These are phyloP conservation scores for Blastobasis lacticolella DNA, from an alignment of 2,888 invertebrate genomes.

Conservation along the genomic window DNA sequence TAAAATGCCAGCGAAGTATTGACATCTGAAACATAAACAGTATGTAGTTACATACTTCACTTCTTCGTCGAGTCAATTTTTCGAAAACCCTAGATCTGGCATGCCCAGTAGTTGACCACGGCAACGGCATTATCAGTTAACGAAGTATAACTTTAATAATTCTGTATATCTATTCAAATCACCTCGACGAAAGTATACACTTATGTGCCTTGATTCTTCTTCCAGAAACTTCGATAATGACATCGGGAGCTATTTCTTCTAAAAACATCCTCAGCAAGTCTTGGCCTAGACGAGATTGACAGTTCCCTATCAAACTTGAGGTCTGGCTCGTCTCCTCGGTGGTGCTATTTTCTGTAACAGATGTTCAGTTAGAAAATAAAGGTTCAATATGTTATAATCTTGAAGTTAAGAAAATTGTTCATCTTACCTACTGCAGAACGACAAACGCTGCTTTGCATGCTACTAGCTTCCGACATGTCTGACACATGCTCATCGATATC, in stretches of 20 bases:
- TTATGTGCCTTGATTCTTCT: slow-evolving; percentile 91
- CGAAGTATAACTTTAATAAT: neutral
- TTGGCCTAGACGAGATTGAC: slow-evolving; percentile 82
- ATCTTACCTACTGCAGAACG: slow-evolving; percentile 68
- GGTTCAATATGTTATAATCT: neutral
- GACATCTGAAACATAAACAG: slow-evolving; percentile 75
- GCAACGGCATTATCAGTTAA: too few relatives aligned
- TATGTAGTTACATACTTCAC: slow-evolving; percentile 1
- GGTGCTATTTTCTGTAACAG: slow-evolving; percentile 45
- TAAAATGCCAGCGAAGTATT: slow-evolving; percentile 93
- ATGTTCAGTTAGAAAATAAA: neutral
- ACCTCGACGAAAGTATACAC: slow-evolving; percentile 89
- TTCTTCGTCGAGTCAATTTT: neutral
- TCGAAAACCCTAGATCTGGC: neutral
- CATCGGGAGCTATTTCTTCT: slow-evolving; percentile 92
- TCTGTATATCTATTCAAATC: slow-evolving; percentile 3
- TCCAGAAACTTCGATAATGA: slow-evolving; percentile 88
- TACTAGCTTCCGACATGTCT: slow-evolving; percentile 71
- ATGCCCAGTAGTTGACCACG: neutral
- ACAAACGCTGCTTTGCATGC: slow-evolving; percentile 73
- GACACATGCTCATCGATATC: slow-evolving; percentile 64
- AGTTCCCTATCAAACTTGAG: slow-evolving; percentile 53
- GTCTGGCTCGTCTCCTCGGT: slow-evolving; percentile 52
- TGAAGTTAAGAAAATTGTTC: neutral
- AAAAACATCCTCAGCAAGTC: slow-evolving; percentile 93